Evolutionary conservation across 1,140 invertebrate species (phyloP), one percentile per base, ranked within the genome.

Genomic region (Drosophila ercepeae): DNA sequence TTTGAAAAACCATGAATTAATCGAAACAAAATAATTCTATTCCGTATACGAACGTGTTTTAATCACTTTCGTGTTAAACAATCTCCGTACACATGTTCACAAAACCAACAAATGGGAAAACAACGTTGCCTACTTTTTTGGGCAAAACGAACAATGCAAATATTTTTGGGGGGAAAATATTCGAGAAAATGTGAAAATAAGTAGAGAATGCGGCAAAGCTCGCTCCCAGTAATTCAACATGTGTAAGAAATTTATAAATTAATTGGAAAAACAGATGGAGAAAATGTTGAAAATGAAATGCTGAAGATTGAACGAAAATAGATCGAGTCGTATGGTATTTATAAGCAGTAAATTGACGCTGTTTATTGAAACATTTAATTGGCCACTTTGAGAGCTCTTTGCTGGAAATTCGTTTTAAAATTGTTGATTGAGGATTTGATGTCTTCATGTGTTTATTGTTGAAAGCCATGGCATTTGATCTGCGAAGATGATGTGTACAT

Each of bases 281-380:
- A 19, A 39, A 14, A 39, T 18, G 9, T 27, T 27, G 27, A 27
- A 52, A 65, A 67, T 67, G 41, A 64, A 46, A 71, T 63, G 53
- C 41, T 73, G 45, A 58, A 72, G 60, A 63, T 29, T 55, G n/a
- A 50, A 45, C 60, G 48, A 75, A 78, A 77, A 77, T 65, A 70
- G 72, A 74, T 77, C 34, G 58, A 77, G 75, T 75, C 63, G 65
- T 52, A 21, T 39, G 21, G 67, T 42, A 46, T 64, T 71, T 84
- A 52, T 77, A 64, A 83, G 74, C 54, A 69, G 44, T 83, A 82
- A 78, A 82, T 74, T 58, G 42, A 58, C 11, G 36, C 60, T 69
- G 48, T 88, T 77, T 82, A 88, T 77, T 82, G 60, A 77, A 82
- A 75, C 69, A 82, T 88, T 88, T 88, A 75, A 82, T 88, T 82